Evolutionary conservation across 1,140 invertebrate genomes (phyloP), one percentile per base, ranked within the genome.

Genomic region (Nylanderia fulva): DNA sequence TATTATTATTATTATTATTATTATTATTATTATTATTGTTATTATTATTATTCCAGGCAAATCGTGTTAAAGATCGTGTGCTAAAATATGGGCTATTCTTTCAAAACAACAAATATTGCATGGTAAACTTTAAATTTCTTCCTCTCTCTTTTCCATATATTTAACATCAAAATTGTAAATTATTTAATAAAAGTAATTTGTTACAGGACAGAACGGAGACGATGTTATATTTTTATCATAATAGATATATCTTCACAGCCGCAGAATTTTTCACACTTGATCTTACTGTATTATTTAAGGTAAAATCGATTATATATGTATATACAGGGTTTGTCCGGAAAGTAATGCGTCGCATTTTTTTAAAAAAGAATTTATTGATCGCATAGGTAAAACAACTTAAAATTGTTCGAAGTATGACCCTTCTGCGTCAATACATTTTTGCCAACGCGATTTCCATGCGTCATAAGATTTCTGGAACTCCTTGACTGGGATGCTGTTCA

Each of bases 181-280:
- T 15, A 56, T 79, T 68, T 68, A 39, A 68, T 0, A 39, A 68
- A 39, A 27, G 18, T 27, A 13, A 56, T 13, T 54, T 7, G 3
- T 79, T 68, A 39, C 33, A 79, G 76, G 76, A 79, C 0, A 68
- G 54, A 68, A 54, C 42, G 3, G 76, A 79, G 1, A 79, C 68
- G 45, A 68, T 79, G 76, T 13, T 79, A 33, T 79, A 79, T 39
- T 79, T 79, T 54, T 79, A 79, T 79, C 76, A 79, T 27, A 54
- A 21, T 0, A 79, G 61, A 68, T 79, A 54, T 54, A 39, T 4
- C n/a, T 79, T 79, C 18, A 68, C 76, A 18, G 76, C 76, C 9
- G 76, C 61, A 6, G 33, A 54, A 27, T 79, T 79, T 1, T 79
- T 68, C 18, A 4, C 18, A 39, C 11, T 79, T 18, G 36, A 82